phyloP scores from a whole-genome alignment of 2,888 invertebrate genomes.

The Xanthorhoe spadicearia region DNA sequence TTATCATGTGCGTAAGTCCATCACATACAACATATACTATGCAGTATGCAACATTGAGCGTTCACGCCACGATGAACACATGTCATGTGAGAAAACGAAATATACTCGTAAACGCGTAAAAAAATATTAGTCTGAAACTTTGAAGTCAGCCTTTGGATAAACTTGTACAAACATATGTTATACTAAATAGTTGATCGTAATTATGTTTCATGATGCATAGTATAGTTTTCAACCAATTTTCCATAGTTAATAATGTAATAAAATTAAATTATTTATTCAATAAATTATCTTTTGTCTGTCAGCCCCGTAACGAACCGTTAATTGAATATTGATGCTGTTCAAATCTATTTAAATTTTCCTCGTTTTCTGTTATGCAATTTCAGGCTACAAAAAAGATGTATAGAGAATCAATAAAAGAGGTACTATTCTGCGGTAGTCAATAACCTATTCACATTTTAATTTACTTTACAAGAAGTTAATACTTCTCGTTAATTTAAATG shows the following conservation, averaged over 20 bases:
- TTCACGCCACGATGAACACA: too few species aligned
- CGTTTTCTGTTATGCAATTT: slow-evolving; percentile 22
- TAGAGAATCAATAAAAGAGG: not conserved
- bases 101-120: too few species aligned
- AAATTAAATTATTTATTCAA: slow-evolving; percentile 33
- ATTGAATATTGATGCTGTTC: slow-evolving; percentile 35
- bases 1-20: too few species aligned
- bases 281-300: slow-evolving; percentile 31
- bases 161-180: not conserved
- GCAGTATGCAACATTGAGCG: too few species aligned
- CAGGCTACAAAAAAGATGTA: not conserved
- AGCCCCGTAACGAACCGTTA: slow-evolving; percentile 24
- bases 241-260: slow-evolving; percentile 24
- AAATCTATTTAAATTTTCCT: slow-evolving; percentile 22
- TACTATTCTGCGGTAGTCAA: not conserved
- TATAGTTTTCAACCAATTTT: slow-evolving; percentile 18
- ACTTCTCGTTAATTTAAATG: too few species aligned
- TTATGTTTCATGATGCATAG: slow-evolving; percentile 7
- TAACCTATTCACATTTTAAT: not conserved
- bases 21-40: too few species aligned
- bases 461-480: too few species aligned
- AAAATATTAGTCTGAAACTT: too few species aligned
- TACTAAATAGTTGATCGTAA: not conserved
- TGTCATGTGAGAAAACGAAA: too few species aligned
- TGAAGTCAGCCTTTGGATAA: too few species aligned